Base-by-base conservation (phyloP, 2,888 invertebrate genomes). In the Thymelicus lineola region DNA sequence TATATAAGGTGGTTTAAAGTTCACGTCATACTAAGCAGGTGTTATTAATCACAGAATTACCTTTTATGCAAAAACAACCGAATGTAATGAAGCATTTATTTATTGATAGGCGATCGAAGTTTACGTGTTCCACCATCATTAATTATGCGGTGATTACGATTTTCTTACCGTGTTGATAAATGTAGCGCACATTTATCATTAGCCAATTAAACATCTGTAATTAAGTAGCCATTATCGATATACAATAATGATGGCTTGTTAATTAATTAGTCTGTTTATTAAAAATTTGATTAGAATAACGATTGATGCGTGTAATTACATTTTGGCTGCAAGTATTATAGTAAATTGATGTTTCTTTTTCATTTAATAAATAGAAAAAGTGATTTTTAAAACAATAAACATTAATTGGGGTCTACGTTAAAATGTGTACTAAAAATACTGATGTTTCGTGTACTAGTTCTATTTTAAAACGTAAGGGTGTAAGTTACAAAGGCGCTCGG, bases 31-130 rank as follows among this genome's bases (percentile, higher is more conserved):
- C 6, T n/a, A 15, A 7, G 15, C 12, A 45, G 45, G 5, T 45
- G 45, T 45, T 45, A 45, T 45, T 45, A 50, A 15, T 50, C 15
- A 0, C 42, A 7, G 7, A 10, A 53, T 28, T 28, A 28, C 28
- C n/a, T 20, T 9, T 50, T 15, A 53, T 53, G 20, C 53, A 57
- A 57, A 57, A 57, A 57, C 12, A n/a, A 58, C 38, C 5, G n/a
- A 36, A 28, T 10, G 0, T 9, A 9, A 42, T 42, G 9, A 42
- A 42, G 42, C 42, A 42, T 12, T 50, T 17, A 55, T 57, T 62
- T 55, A 67, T 67, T 61, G 67, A 68, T 68, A 45, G 28, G 5
- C 45, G 46, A 68, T 68, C 68, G 55, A 68, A 48, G 61, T 12
- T 68, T 20, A 62, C 68, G 61, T 68, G 68, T 57, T 68, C 12